Evolutionary conservation across 92 coral and sea anemone genomes (phyloP).

Genomic region (Zoanthus sociatus): DNA sequence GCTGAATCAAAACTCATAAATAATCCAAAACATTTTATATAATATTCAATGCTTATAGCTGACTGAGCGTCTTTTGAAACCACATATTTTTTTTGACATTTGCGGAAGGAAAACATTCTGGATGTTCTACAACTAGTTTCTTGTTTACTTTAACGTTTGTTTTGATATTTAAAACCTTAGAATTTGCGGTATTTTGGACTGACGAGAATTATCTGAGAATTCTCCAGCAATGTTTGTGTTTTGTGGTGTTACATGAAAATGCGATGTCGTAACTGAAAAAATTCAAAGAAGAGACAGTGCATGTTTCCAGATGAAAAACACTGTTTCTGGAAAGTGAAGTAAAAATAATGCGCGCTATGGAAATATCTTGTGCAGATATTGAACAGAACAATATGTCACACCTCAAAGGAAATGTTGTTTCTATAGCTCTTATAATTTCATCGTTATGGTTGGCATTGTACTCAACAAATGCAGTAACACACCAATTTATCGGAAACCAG

Average conservation of each 20-base stretch:
- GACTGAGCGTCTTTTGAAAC: conserved; percentile 19
- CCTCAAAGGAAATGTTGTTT: background rate
- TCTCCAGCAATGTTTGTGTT: background rate
- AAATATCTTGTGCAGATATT: background rate
- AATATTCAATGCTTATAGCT: background rate
- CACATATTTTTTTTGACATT: conserved; percentile 12
- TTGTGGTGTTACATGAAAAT: background rate
- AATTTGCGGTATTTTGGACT: background rate
- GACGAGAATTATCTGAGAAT: too few species aligned
- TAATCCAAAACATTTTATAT: background rate
- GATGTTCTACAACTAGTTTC: background rate
- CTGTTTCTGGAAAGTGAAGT: background rate
- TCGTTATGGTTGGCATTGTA: background rate
- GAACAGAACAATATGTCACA: background rate
- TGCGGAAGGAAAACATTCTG: background rate
- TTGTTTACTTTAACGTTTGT: background rate
- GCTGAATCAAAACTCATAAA: conserved; percentile 3
- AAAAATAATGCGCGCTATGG: background rate
- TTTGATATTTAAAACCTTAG: background rate
- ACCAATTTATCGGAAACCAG: conserved; percentile 7
- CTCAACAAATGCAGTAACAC: background rate
- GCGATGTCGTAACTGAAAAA: background rate
- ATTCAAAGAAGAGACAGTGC: background rate
- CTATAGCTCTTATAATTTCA: background rate
- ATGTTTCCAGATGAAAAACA: background rate